These are phyloP conservation scores for Takifugu flavidus DNA, from an alignment of 2,113 vertebrate species.

Conservation along the genomic window DNA sequence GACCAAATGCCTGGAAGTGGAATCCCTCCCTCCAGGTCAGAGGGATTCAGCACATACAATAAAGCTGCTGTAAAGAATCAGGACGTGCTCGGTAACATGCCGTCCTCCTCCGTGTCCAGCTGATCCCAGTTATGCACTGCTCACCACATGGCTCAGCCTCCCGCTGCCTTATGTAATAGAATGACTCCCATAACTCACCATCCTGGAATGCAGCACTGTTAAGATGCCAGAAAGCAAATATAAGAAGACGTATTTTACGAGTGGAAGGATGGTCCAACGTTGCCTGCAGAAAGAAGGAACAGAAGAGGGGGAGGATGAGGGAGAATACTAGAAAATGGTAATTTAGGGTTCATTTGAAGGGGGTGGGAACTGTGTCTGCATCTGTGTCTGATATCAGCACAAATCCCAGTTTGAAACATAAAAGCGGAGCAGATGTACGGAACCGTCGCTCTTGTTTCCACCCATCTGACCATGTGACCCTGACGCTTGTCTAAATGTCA, in stretches of 20 bases:
- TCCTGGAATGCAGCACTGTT: constrained; percentile 72
- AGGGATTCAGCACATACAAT: too few species aligned
- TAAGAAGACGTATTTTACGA: constrained; percentile 71
- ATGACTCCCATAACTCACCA: constrained; percentile 78
- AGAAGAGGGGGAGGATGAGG: constrained; percentile 4
- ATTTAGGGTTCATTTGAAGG: too few species aligned
- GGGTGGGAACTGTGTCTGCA: too few species aligned
- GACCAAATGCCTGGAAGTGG: too few species aligned
- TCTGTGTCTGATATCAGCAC: not conserved
- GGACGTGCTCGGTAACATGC: not conserved
- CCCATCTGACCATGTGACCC: constrained; percentile 42
- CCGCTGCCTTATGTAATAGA: constrained; percentile 48
- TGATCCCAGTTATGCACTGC: constrained; percentile 31
- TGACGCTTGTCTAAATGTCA: constrained; percentile 62
- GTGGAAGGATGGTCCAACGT: constrained; percentile 66
- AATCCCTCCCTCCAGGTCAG: too few species aligned
- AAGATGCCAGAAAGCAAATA: constrained; percentile 73
- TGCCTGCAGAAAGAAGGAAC: constrained; percentile 12
- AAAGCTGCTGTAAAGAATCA: constrained; percentile 9
- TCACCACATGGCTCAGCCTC: constrained; percentile 8
- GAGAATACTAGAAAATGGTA: too few species aligned
- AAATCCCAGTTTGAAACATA: constrained; percentile 12
- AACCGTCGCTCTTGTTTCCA: constrained; percentile 52
- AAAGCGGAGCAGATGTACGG: constrained; percentile 5
- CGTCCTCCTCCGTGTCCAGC: constrained; percentile 16